Percentiles rank a stretch among this genome's conserved stretches.
These are phyloP conservation scores for Athetis lepigone DNA, from an alignment of 2,888 invertebrate genomes.

Conservation along the genomic window DNA sequence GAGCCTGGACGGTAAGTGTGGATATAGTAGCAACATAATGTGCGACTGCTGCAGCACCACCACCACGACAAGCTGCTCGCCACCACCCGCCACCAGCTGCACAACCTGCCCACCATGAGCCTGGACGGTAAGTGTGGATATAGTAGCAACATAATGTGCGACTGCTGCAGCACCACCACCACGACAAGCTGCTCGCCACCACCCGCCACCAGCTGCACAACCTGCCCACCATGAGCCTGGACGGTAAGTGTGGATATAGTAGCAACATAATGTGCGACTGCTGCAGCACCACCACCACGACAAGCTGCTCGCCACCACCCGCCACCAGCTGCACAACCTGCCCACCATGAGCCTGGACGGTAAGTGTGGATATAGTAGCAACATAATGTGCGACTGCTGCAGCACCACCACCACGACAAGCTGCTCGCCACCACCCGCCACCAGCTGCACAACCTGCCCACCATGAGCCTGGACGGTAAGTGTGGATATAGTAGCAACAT, in stretches of 20 bases:
- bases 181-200: conserved; percentile 79
- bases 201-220: conserved; percentile 77
- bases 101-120: conserved; percentile 77
- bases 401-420: conserved; percentile 78
- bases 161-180: no score
- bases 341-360: conserved; percentile 80
- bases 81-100: conserved; percentile 77
- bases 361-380: conserved; percentile 53
- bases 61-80: conserved; percentile 78
- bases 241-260: conserved; percentile 69
- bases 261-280: no score
- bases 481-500: no score
- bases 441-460: conserved; percentile 77
- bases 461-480: conserved; percentile 80
- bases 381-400: no score
- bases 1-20: conserved; percentile 76
- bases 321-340: conserved; percentile 77
- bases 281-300: no score
- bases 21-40: no score
- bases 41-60: no score
- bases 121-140: conserved; percentile 71
- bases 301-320: conserved; percentile 78
- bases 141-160: no score
- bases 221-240: conserved; percentile 78
- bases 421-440: conserved; percentile 76